Base-by-base conservation (phyloP, 2,888 invertebrate species). In the Caenorhabditis zanzibari region DNA sequence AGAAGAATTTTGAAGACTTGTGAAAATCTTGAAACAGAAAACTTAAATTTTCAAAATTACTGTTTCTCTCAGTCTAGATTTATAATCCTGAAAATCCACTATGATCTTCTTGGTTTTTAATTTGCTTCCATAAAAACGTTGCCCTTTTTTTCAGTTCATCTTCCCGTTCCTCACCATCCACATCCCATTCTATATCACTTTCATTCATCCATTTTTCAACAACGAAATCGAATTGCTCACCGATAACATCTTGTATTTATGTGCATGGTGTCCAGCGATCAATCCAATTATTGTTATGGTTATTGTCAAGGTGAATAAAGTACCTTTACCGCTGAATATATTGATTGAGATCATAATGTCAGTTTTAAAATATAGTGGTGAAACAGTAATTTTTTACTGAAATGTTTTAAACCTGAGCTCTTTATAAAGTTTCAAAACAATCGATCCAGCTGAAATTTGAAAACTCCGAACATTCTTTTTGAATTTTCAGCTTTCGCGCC, bases 151-250 rank as follows among this genome's bases (percentile, higher is more conserved):
- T 56, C 82, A 82, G 75, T 77, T 82, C 54, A 9, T 68, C 14
- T 58, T 77, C 22, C 76, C 82, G 9, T 56, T 82, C 32, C n/a
- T 82, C 32, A 77, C 72, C n/a, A 72, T 82, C 54, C 82, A 82
- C 44, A 61, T 77, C 14, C 82, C 82, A 6, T 82, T 82, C 64
- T 82, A 66, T 66, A 64, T 77, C 47, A 64, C 69, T 1, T 82
- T 77, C 52, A 58, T 73, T 24, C 28, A 63, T 14, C 82, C 82
- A 12, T 73, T 82, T 19, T 58, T 82, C 59, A 63, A 77, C 41
- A 26, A 28, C 16, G 59, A 77, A 5, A 49, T 52, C 28, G 68
- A 63, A 5, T 47, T 58, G 49, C 61, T 73, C 16, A 58, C 76
- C 38, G 77, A 66, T 22, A 38, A 64, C 72, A 38, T 82, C 22